Base-by-base conservation (phyloP, 2,797 vertebrate genomes). In the Enoplosus armatus region DNA sequence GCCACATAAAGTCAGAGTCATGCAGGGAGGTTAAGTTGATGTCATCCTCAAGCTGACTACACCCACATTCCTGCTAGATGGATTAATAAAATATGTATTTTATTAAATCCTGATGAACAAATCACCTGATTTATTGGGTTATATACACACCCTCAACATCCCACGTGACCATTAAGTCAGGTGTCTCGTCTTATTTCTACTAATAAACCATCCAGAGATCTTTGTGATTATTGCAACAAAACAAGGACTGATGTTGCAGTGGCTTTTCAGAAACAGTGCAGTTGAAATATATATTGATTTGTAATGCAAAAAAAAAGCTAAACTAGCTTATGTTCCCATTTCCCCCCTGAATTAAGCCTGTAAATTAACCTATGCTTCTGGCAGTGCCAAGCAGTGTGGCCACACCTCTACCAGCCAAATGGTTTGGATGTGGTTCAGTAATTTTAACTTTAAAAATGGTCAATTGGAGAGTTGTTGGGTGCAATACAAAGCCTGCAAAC, bases 51-150 rank as follows among this genome's bases (percentile, higher is more conserved):
- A 29, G n/a, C 35, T 3, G 55, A 66, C 79, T 47, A 62, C 80
- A 51, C 77, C 70, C 86, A 72, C 67, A 71, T 70, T 67, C 48
- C 66, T 78, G 43, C 8, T 8, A 26, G n/a, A 51, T 58, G 58
- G 43, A 78, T 81, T 50, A 29, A 79, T 53, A 37, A 59, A 70
- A 65, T 22, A 29, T 68, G 72, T 37, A 20, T 69, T 79, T 70
- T 37, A 60, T 63, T 37, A 63, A 77, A 71, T 2, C 60, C 56
- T 7, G 1, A 1, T 14, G 3, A 64, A 8, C 1, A 33, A 8
- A 55, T 22, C 37, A 11, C 56, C 2, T 73, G 75, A 63, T 79
- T 68, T 54, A 71, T 22, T 37, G 39, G 2, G 6, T 29, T 20
- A 5, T 15, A 12, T 12, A 67, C 35, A 59, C 35, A 14, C 68